Base-by-base conservation (phyloP, 2,888 invertebrate genomes). In the Eilema caniola region DNA sequence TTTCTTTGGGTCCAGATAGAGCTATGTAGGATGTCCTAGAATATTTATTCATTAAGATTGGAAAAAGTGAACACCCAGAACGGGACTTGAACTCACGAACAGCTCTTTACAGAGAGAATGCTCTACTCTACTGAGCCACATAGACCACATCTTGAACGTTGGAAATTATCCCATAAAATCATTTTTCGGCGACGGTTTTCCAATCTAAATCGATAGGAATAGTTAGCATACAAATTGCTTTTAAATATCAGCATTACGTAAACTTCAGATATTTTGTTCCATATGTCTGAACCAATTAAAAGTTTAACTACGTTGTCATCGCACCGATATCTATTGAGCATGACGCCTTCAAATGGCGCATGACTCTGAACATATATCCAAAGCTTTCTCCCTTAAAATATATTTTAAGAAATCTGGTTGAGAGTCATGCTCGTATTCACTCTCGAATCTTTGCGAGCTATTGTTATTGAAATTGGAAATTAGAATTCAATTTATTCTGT, bases 381-480 rank as follows among this genome's bases (percentile, higher is more conserved):
- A 73, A 37, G 62, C 62, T 59, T 60, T 60, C 47, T 71, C 60
- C 65, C 76, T 66, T 64, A 73, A 73, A 79, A 83, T 83, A 85
- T 84, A 80, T 81, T 78, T 82, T 53, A 80, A 74, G 77, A 83
- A 84, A 85, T 83, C 82, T 79, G 77, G 70, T 72, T 80, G 77
- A 77, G 82, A 80, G 80, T 81, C 83, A 80, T 84, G 83, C 80
- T 85, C 82, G 80, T 78, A 79, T 84, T 82, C 84, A 84, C 83
- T 83, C 83, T 89, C 75, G 82, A 86, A 84, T 82, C 83, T 88
- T 85, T 84, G 81, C 73, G 84, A 83, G 77, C 85, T 83, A 90
- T 90, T 90, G 90, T 91, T 88, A 89, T 90, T 88, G 87, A 90
- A 90, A 91, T 92, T 88, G 90, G 88, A 90, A 91, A 91, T 91